Base-by-base conservation (phyloP, 2,888 invertebrate genomes). In the Acronicta leporina region DNA sequence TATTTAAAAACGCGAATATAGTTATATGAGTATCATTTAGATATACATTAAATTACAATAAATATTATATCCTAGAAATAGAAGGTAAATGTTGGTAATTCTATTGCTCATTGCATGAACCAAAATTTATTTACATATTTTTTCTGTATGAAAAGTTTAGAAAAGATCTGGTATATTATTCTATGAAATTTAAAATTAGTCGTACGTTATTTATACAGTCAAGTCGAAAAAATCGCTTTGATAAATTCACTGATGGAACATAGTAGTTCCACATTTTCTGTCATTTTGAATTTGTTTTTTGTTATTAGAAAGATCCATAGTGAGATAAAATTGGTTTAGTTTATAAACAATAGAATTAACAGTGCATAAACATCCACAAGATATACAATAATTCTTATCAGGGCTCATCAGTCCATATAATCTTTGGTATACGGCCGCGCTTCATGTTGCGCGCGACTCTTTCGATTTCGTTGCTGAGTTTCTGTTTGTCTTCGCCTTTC, bases 391-490 rank as follows among this genome's bases (percentile, higher is more conserved):
- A 48, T 42, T 0, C 27, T 55, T 52, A 9, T 63, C 48, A 74
- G 49, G 52, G 38, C 33, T 63, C 59, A n/a, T 73, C 73, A 57
- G 48, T 68, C 77, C 81, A 69, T 48, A 75, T 57, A 20, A 75
- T 64, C 51, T 78, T 78, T 13, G 75, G 65, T 48, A 53, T 71
- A 48, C 77, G 60, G 0, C 54, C 66, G 1, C 41, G 50, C 27
- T 64, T 59, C 51, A 83, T 16, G n/a, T 52, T 52, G 38, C 73
- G 48, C 5, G 95, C 90, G 38, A 94, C 94, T 48, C 95, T 88
- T 69, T 92, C 90, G 42, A 96, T 95, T 82, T 96, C 96, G 81
- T 96, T 96, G 80, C 95, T 94, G 30, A 96, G 88, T 13, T 92
- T 80, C 83, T 91, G 91, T 65, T 92, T 95, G 77, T 96, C 95